Conservation (phyloP, 2,113 vertebrate species). For the Phalacrocorax aristotelis region DNA sequence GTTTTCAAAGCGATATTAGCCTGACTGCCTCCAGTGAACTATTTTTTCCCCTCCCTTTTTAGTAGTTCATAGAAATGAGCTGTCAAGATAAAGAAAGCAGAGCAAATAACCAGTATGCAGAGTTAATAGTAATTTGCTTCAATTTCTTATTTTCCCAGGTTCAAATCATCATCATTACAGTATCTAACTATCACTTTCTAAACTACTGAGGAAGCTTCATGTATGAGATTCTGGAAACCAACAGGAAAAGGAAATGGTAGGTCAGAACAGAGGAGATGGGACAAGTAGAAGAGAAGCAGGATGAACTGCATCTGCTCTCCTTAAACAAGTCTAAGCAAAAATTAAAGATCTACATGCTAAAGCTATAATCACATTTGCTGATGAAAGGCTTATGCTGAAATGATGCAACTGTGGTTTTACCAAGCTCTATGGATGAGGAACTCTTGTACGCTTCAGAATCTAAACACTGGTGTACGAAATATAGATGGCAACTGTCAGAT, state of each 20-base stretch:
- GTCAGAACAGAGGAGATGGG: not conserved
- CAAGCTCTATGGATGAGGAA: not conserved
- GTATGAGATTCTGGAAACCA: not conserved
- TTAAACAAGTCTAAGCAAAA: not conserved
- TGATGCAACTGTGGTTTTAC: not conserved
- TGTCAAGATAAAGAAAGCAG: not conserved
- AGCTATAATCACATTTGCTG: not conserved
- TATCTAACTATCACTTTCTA: not conserved
- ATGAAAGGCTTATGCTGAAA: not conserved
- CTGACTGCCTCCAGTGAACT: not conserved
- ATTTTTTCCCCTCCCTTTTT: not conserved
- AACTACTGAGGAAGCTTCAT: not conserved
- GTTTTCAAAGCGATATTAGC: not conserved
- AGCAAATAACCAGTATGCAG: not conserved
- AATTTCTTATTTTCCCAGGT: not conserved
- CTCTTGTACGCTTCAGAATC: not conserved
- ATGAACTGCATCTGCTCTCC: not conserved
- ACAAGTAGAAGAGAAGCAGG: not conserved
- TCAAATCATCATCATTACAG: not conserved
- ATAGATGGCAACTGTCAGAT: not conserved
- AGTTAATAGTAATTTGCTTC: not conserved
- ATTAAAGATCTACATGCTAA: not conserved
- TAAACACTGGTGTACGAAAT: not conserved
- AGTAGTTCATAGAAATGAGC: not conserved
- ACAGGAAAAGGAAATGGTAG: not conserved